phyloP scores from a whole-genome alignment of 2,113 vertebrate genomes.

The Salvator merianae region DNA sequence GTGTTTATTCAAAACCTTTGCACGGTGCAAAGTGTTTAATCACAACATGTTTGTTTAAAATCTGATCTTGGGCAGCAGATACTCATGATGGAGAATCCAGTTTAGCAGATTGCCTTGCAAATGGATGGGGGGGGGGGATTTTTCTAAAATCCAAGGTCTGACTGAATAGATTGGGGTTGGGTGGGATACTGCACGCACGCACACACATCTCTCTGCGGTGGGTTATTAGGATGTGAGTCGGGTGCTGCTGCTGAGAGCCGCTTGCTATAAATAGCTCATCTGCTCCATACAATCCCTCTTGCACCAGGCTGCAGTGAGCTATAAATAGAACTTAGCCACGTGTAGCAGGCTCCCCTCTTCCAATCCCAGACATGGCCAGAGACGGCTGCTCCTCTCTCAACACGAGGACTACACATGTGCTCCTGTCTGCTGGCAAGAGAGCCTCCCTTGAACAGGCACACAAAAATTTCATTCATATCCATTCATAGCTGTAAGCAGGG shows the following conservation, averaged over 20 bases:
- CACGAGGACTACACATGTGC: slow-evolving; percentile 6
- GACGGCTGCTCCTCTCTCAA: neutral
- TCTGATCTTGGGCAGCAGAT: neutral
- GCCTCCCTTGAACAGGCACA: neutral
- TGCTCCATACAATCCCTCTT: slow-evolving; percentile 32
- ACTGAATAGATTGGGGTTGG: neutral
- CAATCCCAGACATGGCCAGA: slow-evolving; percentile 11
- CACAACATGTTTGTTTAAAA: neutral
- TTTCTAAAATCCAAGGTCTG: neutral
- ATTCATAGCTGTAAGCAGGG: neutral
- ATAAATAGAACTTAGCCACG: slow-evolving; percentile 28
- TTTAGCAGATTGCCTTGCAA: neutral
- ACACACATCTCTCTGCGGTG: slow-evolving; percentile 1
- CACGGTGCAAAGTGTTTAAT: neutral
- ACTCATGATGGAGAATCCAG: neutral
- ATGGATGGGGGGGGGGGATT: neutral
- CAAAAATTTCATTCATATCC: neutral
- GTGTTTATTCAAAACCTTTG: neutral
- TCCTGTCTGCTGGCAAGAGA: neutral
- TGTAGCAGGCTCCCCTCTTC: slow-evolving; percentile 12
- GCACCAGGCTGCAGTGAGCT: slow-evolving; percentile 37
- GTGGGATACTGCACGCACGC: neutral
- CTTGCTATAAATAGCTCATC: slow-evolving; percentile 32
- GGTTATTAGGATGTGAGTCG: slow-evolving; percentile 35
- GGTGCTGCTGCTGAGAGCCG: slow-evolving; percentile 29